Percentiles rank a stretch among this genome's conserved stretches.
phyloP scores from a whole-genome alignment of 2,797 vertebrate species.

The Anabacerthia variegaticeps region DNA sequence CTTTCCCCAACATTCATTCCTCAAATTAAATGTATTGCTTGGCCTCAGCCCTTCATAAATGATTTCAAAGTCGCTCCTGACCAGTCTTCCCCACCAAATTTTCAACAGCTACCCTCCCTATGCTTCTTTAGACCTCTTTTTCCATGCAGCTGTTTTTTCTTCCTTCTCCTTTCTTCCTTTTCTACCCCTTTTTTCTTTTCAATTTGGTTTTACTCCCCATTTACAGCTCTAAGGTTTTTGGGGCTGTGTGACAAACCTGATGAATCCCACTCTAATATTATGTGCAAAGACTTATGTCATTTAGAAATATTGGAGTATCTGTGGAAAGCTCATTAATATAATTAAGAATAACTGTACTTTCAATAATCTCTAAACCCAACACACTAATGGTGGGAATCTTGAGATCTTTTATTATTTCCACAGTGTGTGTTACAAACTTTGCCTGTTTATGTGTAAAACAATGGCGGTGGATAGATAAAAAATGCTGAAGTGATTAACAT shows the following conservation, averaged over 20 bases:
- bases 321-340: not conserved
- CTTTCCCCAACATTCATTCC: not conserved
- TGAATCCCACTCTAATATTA: not conserved
- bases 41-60: not conserved
- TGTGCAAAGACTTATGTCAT: not conserved
- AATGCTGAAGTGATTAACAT: not conserved
- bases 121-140: not conserved
- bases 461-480: not conserved
- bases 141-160: not conserved
- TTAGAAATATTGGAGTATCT: not conserved
- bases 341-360: not conserved
- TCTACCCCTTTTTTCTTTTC: not conserved
- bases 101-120: not conserved
- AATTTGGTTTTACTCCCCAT: not conserved
- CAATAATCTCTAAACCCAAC: not conserved
- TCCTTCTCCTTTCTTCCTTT: not conserved
- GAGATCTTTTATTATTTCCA: not conserved
- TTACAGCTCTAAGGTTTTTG: not conserved
- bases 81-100: not conserved
- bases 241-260: not conserved
- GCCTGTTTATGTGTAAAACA: not conserved
- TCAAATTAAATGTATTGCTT: not conserved
- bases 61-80: not conserved
- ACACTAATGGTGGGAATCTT: fast-evolving
- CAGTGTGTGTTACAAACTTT: not conserved